phyloP scores from a whole-genome alignment of 2,113 vertebrate species.

The Collichthys lucidus region DNA sequence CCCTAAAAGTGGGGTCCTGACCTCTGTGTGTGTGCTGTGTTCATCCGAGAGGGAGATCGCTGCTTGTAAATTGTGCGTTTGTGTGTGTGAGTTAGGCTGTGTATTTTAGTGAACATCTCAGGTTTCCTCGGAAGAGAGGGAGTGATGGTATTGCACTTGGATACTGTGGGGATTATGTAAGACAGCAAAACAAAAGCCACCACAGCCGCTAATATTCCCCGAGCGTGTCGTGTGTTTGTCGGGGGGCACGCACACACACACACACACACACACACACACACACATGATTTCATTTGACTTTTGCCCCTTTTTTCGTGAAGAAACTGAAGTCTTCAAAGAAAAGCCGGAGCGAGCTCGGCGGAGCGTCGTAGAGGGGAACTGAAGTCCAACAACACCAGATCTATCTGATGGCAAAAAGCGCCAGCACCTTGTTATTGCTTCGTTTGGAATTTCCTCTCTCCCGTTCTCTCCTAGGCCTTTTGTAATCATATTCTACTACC shows the following conservation, averaged over 20 bases:
- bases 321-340: slow-evolving; percentile 68
- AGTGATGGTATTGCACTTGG: slow-evolving; percentile 51
- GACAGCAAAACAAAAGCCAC: slow-evolving; percentile 62
- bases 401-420: slow-evolving; percentile 66
- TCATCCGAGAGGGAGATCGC: slow-evolving; percentile 25
- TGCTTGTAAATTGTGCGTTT: slow-evolving; percentile 20
- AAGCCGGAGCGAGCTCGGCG: slow-evolving; percentile 31
- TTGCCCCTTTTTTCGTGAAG: slow-evolving; percentile 54
- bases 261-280: slow-evolving; percentile 40
- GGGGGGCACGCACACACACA: neutral
- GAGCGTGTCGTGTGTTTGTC: slow-evolving; percentile 42
- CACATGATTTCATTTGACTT: slow-evolving; percentile 77
- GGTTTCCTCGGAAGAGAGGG: slow-evolving; percentile 49
- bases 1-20: slow-evolving; percentile 70
- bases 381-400: slow-evolving; percentile 62
- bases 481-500: slow-evolving; percentile 60
- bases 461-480: slow-evolving; percentile 54
- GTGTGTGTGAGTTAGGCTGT: neutral
- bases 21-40: slow-evolving; percentile 44
- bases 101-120: slow-evolving; percentile 38
- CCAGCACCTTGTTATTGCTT: slow-evolving; percentile 71
- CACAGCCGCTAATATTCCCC: slow-evolving; percentile 26
- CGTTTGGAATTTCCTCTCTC: slow-evolving; percentile 68
- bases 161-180: slow-evolving; percentile 65
- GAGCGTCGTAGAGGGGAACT: slow-evolving; percentile 47